These are phyloP conservation scores for Bergia sp. DNA, from an alignment of 92 coral and sea anemone genomes.

Conservation along the genomic window DNA sequence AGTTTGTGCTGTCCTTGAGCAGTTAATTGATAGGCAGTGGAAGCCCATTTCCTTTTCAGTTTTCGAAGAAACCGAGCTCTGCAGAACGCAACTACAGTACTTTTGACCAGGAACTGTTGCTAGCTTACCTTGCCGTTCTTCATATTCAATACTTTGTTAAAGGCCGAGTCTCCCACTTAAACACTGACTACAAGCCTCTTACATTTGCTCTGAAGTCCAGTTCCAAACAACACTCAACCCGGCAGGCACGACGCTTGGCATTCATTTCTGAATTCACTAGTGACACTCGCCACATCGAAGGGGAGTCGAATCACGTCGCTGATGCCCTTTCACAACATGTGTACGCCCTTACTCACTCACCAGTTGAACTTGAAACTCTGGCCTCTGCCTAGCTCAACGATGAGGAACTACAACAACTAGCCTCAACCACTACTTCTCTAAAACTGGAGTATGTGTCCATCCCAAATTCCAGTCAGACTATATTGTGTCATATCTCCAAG, in stretches of 20 bases:
- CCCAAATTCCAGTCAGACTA: constrained; percentile 9
- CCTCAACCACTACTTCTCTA: constrained; percentile 32
- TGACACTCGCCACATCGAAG: constrained; percentile 45
- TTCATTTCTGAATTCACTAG: constrained; percentile 63
- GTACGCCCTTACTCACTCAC: constrained; percentile 35
- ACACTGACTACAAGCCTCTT: constrained; percentile 60
- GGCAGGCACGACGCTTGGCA: constrained; percentile 55
- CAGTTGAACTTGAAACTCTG: constrained; percentile 43
- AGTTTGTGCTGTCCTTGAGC: constrained; percentile 39
- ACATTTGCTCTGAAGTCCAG: constrained; percentile 55
- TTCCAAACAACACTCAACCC: constrained; percentile 48
- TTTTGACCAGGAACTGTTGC: constrained; percentile 46
- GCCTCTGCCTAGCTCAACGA: constrained; percentile 36
- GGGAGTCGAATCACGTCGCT: neutral
- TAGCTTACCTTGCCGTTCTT: constrained; percentile 43
- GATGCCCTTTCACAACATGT: constrained; percentile 19
- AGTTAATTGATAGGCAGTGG: constrained; percentile 49
- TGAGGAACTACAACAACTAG: constrained; percentile 43
- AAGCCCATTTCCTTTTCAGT: constrained; percentile 45
- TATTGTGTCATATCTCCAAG: constrained; percentile 53
- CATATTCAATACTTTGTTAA: constrained; percentile 56
- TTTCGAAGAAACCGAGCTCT: constrained; percentile 52
- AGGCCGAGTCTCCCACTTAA: constrained; percentile 48
- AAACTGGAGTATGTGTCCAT: constrained; percentile 29
- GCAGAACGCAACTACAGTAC: constrained; percentile 54